Evolutionary conservation across 2,113 vertebrate genomes (phyloP).

Genomic region (Anarrhichthys ocellatus): DNA sequence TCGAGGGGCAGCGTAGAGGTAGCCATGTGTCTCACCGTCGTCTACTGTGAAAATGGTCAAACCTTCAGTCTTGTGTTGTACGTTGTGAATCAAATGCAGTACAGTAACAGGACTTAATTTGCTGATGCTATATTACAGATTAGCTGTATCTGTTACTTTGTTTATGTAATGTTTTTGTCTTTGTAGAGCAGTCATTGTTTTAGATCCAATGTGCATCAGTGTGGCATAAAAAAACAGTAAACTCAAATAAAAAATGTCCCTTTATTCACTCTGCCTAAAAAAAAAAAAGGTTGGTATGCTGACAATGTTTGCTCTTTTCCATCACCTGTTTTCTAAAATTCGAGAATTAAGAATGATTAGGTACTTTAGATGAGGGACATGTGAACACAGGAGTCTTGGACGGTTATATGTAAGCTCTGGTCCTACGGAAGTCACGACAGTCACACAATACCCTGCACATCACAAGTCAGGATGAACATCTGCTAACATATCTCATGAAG

Average conservation of each 20-base stretch:
- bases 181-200: conserved; percentile 27
- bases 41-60: conserved; percentile 35
- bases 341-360: background rate
- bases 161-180: background rate
- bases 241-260: conserved; percentile 30
- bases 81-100: conserved; percentile 24
- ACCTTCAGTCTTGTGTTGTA: conserved; percentile 41
- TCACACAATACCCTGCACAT: conserved; percentile 69
- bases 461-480: conserved; percentile 66
- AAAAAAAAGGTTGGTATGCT: background rate
- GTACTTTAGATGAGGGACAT: background rate
- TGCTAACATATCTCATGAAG: conserved; percentile 62
- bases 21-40: conserved; percentile 73
- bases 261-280: conserved; percentile 2
- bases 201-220: conserved; percentile 27
- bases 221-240: conserved; percentile 16
- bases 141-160: background rate
- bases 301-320: background rate
- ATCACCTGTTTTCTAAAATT: background rate
- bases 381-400: conserved; percentile 3
- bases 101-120: conserved; percentile 11
- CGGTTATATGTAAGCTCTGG: conserved; percentile 17
- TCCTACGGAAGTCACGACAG: conserved; percentile 35
- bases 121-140: conserved; percentile 14
- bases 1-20: conserved; percentile 67